Base-by-base conservation (phyloP, 2,797 vertebrate genomes). In the Garrulus glandarius region DNA sequence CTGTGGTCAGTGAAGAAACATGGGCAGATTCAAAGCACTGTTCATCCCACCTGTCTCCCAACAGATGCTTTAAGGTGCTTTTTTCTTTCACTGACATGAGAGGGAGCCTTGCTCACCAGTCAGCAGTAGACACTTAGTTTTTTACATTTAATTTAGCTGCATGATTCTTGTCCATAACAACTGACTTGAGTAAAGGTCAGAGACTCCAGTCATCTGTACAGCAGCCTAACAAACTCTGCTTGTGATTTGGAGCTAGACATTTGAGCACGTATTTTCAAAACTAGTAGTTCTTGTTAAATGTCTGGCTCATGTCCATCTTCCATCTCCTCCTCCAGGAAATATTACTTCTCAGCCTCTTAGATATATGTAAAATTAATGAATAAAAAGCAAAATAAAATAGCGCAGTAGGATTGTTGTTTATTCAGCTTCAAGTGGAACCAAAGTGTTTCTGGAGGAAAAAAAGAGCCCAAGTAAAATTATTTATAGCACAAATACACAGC, bases 401-500 rank as follows among this genome's bases (percentile, higher is more conserved):
- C 78, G 70, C 39, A 20, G 67, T 49, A 63, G 36, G 19, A 59
- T 61, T 83, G 52, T 85, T 96, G 50, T 89, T 92, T 88, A 53
- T 95, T 84, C 44, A 59, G 39, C 56, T 89, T 93, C 70, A 79
- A 72, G 88, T 91, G 55, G 78, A 92, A 94, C 43, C 41, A 21
- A 60, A 78, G 30, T 47, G 34, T 86, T 95, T 90, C 69, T 68
- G 32, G 0, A 10, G 27, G 3, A 20, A 37, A 67, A 81, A 61
- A 76, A 56, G 65, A 49, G 11, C 6, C 23, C 5, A n/a, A 77
- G 41, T 87, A 70, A 89, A 92, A 89, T 91, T 87, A 94, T 87
- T 85, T 83, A 41, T 78, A 50, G 57, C 69, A 55, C 64, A 75
- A 85, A 92, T 57, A 50, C 79, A 65, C 34, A 94, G 82, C 53